phyloP scores from a whole-genome alignment of 2,888 invertebrate species.

The Lasiommata megera region DNA sequence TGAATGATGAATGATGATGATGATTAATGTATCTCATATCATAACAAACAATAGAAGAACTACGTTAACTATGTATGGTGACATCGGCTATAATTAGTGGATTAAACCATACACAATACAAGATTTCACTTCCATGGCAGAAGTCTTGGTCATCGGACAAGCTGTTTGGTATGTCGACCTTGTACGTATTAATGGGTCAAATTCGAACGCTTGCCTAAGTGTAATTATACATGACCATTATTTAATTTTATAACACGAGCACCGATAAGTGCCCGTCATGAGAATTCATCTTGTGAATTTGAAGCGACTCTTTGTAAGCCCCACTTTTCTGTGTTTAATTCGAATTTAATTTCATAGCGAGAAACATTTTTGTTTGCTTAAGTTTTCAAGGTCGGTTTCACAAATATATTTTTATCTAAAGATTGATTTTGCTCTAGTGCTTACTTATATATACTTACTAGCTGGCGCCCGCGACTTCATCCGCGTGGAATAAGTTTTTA shows the following conservation, averaged over 20 bases:
- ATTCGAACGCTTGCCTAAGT: constrained; percentile 62
- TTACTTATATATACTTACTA: too few species aligned
- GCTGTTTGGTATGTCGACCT: constrained; percentile 63
- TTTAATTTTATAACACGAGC: constrained; percentile 60
- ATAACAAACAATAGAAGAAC: background rate
- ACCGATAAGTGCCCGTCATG: constrained; percentile 54
- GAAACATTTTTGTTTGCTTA: background rate
- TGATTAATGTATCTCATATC: too few species aligned
- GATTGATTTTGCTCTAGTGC: background rate
- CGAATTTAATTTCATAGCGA: background rate
- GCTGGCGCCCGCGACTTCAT: too few species aligned
- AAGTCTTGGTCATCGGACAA: constrained; percentile 28
- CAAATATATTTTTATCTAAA: background rate
- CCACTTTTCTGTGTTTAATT: background rate
- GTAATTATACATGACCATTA: constrained; percentile 70
- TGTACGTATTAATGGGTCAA: constrained; percentile 58
- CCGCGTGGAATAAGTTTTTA: too few species aligned
- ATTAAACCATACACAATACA: background rate
- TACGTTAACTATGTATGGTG: background rate
- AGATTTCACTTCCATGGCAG: constrained; percentile 19
- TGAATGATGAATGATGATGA: too few species aligned
- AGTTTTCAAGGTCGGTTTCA: background rate
- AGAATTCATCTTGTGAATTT: constrained; percentile 30
- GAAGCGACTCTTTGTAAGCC: background rate
- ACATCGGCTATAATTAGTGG: too few species aligned